Percentiles rank a stretch among this genome's conserved stretches.
These are phyloP conservation scores for Epinephelus coioides DNA, from an alignment of 2,797 vertebrate genomes.

Conservation along the genomic window DNA sequence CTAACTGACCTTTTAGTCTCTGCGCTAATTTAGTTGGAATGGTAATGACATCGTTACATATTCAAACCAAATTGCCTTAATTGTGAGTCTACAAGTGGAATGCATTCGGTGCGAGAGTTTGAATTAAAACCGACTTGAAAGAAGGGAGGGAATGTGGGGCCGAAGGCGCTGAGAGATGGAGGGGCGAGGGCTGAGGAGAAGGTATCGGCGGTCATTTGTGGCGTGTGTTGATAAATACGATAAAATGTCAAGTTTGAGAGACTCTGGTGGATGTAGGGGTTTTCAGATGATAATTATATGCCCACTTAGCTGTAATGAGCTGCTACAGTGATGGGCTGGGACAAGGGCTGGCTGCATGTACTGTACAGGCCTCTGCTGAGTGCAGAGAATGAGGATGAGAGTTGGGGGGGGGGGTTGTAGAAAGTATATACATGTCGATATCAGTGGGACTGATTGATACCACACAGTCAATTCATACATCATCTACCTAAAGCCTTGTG, in stretches of 20 bases:
- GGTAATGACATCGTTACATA: conserved; percentile 99
- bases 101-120: conserved; percentile 88
- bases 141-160: conserved; percentile 82
- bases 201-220: conserved; percentile 92
- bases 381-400: conserved; percentile 2
- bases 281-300: conserved; percentile 94
- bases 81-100: conserved; percentile 96
- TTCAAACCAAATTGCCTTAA: conserved; percentile 99
- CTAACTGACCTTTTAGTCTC: conserved; percentile 96
- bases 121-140: conserved; percentile 89
- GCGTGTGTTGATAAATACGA: conserved; percentile 97
- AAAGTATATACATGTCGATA: neutral
- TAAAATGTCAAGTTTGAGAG: conserved; percentile 96
- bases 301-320: conserved; percentile 95
- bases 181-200: conserved; percentile 28
- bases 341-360: conserved; percentile 28
- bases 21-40: conserved; percentile 95
- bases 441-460: neutral
- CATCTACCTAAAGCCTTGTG: neutral
- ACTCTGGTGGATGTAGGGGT: conserved; percentile 90
- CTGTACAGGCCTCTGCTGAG: conserved; percentile 16
- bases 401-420: neutral
- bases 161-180: conserved; percentile 42
- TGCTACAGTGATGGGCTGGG: conserved; percentile 50
- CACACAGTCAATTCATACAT: neutral